These are phyloP conservation scores for Nasonia oneida DNA, from an alignment of 2,888 invertebrate species.

Conservation along the genomic window DNA sequence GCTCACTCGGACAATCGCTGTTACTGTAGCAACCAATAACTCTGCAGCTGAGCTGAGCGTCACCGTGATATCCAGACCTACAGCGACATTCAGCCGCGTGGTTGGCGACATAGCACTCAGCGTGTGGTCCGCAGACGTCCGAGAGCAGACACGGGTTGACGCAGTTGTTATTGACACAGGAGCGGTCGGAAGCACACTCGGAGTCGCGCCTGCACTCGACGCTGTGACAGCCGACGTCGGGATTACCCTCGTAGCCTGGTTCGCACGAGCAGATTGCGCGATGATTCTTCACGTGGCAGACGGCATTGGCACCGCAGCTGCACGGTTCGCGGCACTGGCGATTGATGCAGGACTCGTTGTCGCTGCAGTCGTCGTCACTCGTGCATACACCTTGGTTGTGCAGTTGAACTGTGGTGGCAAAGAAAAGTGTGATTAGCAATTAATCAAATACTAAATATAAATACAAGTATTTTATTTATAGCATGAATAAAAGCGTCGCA, in stretches of 20 bases:
- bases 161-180: constrained; percentile 92
- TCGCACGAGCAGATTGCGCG: constrained; percentile 93
- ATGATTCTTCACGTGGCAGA: constrained; percentile 90
- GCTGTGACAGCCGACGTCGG: constrained; percentile 88
- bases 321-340: constrained; percentile 93
- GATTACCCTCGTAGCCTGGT: constrained; percentile 92
- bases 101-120: constrained; percentile 88
- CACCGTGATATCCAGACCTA: constrained; percentile 84
- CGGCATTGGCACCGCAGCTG: constrained; percentile 91
- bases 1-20: constrained; percentile 92
- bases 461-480: neutral
- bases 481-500: constrained; percentile 57
- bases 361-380: constrained; percentile 88
- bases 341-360: constrained; percentile 91
- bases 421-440: neutral
- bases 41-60: constrained; percentile 80
- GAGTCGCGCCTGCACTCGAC: constrained; percentile 91
- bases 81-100: constrained; percentile 90
- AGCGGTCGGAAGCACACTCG: constrained; percentile 91
- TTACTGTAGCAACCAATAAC: constrained; percentile 92
- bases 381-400: constrained; percentile 84
- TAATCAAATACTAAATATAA: neutral
- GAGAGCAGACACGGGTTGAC: constrained; percentile 91
- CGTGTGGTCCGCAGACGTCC: constrained; percentile 90
- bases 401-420: constrained; percentile 82